Base-by-base conservation (phyloP, 2,888 invertebrate genomes). In the Unio pictorum region DNA sequence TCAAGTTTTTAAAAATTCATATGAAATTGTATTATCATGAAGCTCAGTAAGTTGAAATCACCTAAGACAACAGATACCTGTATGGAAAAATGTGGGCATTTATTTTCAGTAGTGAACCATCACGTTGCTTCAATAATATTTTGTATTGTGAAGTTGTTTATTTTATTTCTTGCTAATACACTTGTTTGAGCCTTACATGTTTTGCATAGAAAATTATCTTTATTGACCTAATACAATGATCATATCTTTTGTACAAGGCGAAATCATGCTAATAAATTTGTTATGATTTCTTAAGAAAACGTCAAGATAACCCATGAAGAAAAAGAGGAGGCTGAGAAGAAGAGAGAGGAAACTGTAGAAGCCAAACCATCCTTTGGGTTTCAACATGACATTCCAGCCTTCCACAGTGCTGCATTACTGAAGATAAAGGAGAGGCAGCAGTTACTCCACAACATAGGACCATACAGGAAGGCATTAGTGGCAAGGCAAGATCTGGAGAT, bases 401-500 rank as follows among this genome's bases (percentile, higher is more conserved):
- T 88, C 64, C 89, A 90, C 74, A 82, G 81, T 18, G 71, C 82
- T 0, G 82, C 82, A 4, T 68, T 82, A 54, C 73, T 81, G 64
- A 86, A 83, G 74, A 80, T 82, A 54, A 81, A 78, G 65, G 87
- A 88, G 55, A 87, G 91, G 45, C 73, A 76, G 15, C 87, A 91
- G 63, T 85, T 95, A 4, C 92, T 95, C 77, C 92, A 93, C 73
- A 93, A 93, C 84, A 93, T 94, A 61, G 95, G 95, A 26, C 93
- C 94, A 61, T 94, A 93, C 82, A 93, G 95, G 54, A 92, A 95
- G 23, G 96, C 95, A 0, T 89, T 96, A 64, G 95, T 95, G 80
- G 95, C 96, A 11, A 92, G 95, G 26, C 92, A 94, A 66, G 96
- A 96, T 88, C 91, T 96, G 71, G 93, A 94, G 54, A 92, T 96